These are phyloP conservation scores for Myrmecobius fasciatus DNA, from an alignment of 2,113 vertebrate genomes.

Conservation along the genomic window DNA sequence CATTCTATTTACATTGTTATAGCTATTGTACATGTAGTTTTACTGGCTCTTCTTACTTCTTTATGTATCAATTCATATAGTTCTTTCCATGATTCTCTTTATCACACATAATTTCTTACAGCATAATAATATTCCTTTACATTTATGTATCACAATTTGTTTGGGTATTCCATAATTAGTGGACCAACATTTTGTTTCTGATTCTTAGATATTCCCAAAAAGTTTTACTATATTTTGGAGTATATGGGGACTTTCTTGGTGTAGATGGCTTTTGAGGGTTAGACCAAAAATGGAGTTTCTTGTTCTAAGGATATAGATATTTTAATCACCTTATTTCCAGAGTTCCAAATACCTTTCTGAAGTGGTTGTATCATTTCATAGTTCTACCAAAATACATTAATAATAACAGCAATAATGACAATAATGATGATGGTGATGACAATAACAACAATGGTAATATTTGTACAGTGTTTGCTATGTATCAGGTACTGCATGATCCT, in stretches of 20 bases:
- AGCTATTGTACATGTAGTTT: background rate
- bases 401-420: background rate
- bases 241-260: too few relatives aligned
- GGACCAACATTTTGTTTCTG: background rate
- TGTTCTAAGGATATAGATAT: background rate
- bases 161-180: background rate
- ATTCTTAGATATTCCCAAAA: too few relatives aligned
- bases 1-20: background rate
- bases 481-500: background rate
- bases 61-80: background rate
- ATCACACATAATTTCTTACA: background rate
- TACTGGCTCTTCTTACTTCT: background rate
- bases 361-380: background rate
- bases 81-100: background rate
- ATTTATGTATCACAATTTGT: background rate
- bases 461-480: background rate
- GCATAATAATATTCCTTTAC: background rate
- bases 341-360: background rate
- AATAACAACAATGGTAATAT: background rate
- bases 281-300: too few relatives aligned
- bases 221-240: background rate
- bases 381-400: background rate
- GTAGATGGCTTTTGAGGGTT: too few relatives aligned
- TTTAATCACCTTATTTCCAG: background rate
- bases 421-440: background rate